Percentiles rank a stretch among this genome's conserved stretches.
Evolutionary conservation across 2,113 vertebrate species (phyloP).

Genomic region (Indri indri): DNA sequence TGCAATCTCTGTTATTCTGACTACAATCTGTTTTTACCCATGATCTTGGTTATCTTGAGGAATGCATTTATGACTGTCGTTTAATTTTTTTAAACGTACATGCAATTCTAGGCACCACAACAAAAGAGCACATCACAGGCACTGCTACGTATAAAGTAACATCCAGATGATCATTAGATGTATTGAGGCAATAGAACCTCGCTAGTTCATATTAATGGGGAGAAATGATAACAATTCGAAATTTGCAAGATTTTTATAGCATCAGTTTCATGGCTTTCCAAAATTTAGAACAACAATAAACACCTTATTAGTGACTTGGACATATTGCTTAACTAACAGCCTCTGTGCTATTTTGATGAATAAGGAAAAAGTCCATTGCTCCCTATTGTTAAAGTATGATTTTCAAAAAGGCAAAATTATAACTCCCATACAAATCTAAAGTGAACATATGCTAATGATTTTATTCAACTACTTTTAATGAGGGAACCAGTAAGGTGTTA

Average conservation of each 20-base stretch:
- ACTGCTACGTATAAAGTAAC: not conserved
- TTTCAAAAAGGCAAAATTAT: conserved; percentile 4
- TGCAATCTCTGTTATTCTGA: conserved; percentile 5
- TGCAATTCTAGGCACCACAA: not conserved
- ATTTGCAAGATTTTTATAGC: not conserved
- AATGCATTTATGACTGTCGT: conserved; percentile 14
- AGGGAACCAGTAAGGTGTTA: not conserved
- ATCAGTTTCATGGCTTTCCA: not conserved
- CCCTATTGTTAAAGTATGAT: not conserved
- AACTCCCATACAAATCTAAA: conserved; percentile 9
- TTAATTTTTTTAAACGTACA: not conserved
- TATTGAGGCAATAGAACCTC: not conserved
- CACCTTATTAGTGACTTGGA: not conserved
- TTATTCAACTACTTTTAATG: conserved; percentile 14
- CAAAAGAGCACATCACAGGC: not conserved
- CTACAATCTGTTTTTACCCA: not conserved
- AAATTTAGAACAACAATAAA: not conserved
- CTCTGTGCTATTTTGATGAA: not conserved
- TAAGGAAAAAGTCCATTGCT: not conserved
- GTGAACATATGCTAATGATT: not conserved
- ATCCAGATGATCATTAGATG: not conserved
- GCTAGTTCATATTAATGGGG: not conserved
- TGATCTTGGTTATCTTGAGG: not conserved
- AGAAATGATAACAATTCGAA: not conserved
- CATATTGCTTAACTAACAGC: not conserved